These are phyloP conservation scores for Lasioglossum marginatum DNA, from an alignment of 2,888 invertebrate species.

Conservation along the genomic window DNA sequence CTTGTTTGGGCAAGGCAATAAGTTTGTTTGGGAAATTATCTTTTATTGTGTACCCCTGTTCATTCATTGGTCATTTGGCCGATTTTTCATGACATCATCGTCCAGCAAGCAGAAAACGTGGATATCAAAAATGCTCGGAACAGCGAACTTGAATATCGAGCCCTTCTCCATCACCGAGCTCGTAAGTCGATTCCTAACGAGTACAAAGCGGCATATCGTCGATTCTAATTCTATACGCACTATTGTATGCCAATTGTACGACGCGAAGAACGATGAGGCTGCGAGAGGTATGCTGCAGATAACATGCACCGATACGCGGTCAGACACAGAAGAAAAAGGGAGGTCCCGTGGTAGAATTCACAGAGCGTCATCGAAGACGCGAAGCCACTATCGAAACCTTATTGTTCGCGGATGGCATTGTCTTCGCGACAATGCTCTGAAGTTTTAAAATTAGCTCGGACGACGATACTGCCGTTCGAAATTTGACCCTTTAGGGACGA, in stretches of 20 bases:
- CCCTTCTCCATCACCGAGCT: conserved; percentile 17
- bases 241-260: conserved; percentile 68
- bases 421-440: conserved; percentile 43
- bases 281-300: conserved; percentile 55
- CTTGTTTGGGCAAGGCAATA: too few species aligned
- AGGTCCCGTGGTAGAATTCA: conserved; percentile 37
- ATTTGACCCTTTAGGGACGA: not conserved
- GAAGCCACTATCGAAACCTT: conserved; percentile 51
- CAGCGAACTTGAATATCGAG: conserved; percentile 29
- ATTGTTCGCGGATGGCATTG: conserved; percentile 56
- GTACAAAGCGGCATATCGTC: conserved; percentile 65
- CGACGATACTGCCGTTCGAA: not conserved
- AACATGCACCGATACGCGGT: conserved; percentile 57
- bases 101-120: not conserved
- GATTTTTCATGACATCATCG: too few species aligned
- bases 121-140: not conserved
- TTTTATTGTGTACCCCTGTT: too few species aligned
- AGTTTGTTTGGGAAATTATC: too few species aligned
- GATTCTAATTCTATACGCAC: conserved; percentile 67
- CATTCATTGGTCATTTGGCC: too few species aligned
- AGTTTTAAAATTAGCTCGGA: conserved; percentile 30
- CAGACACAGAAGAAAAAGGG: conserved; percentile 40
- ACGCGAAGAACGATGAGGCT: conserved; percentile 52
- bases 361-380: conserved; percentile 35
- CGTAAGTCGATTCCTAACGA: conserved; percentile 65